Percentiles rank a stretch among this genome's conserved stretches.
These are phyloP conservation scores for Bos javanicus DNA, from an alignment of 2,113 vertebrate genomes.

Conservation along the genomic window DNA sequence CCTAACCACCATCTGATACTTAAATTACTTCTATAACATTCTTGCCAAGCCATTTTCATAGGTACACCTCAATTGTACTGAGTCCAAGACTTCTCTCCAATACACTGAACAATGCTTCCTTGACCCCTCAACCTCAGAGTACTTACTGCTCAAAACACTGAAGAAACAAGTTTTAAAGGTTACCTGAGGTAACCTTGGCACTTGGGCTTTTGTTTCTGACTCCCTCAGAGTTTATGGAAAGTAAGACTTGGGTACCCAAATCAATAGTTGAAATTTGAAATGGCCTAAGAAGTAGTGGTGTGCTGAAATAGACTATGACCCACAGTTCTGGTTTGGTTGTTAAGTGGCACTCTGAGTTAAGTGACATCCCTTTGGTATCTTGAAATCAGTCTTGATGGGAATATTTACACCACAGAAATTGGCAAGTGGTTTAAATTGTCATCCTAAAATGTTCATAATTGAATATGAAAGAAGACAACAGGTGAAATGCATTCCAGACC, in stretches of 20 bases:
- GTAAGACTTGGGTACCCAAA: not conserved
- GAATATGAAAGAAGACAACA: not conserved
- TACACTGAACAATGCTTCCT: not conserved
- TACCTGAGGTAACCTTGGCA: not conserved
- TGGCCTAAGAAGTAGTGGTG: not conserved
- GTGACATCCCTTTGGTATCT: not conserved
- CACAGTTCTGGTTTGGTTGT: not conserved
- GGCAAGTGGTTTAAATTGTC: not conserved
- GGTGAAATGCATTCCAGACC: not conserved
- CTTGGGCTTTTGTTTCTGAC: not conserved
- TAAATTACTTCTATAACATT: not conserved
- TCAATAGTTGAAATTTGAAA: not conserved
- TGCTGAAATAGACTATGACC: not conserved
- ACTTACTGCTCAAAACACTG: not conserved
- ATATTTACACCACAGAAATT: slow-evolving; percentile 40
- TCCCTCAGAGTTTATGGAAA: not conserved
- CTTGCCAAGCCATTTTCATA: not conserved
- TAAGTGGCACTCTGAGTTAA: not conserved
- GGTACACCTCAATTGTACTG: not conserved
- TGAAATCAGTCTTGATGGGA: not conserved
- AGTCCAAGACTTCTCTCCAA: not conserved
- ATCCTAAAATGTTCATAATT: not conserved
- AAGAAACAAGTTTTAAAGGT: not conserved
- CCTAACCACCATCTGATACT: not conserved
- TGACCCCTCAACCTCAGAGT: not conserved